Percentiles rank a stretch among this genome's conserved stretches.
These are phyloP conservation scores for Sminthopsis crassicaudata DNA, from an alignment of 2,113 vertebrate genomes.

Conservation along the genomic window DNA sequence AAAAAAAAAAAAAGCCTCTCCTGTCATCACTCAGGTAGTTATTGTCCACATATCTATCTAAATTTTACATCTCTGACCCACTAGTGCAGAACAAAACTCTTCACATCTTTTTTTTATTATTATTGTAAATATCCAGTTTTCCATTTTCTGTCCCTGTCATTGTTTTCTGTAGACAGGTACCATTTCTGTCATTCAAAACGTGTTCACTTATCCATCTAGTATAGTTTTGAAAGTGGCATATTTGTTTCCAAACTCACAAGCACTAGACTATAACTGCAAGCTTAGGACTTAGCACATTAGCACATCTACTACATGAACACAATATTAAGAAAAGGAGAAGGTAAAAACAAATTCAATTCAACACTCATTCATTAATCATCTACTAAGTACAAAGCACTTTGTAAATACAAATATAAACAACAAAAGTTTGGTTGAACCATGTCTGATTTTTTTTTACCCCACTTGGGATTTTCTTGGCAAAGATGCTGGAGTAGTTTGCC, in stretches of 20 bases:
- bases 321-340: constrained; percentile 20
- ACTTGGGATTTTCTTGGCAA: background rate
- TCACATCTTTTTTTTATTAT: constrained; percentile 75
- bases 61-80: constrained; percentile 78
- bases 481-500: background rate
- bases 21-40: constrained; percentile 74
- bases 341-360: background rate
- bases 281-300: constrained; percentile 48
- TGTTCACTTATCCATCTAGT: constrained; percentile 76
- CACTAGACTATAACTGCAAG: constrained; percentile 52
- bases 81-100: constrained; percentile 73
- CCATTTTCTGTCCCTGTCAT: constrained; percentile 79
- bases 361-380: background rate
- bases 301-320: constrained; percentile 25
- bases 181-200: constrained; percentile 80
- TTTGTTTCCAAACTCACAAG: constrained; percentile 68
- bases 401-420: background rate
- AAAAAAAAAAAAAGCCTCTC: constrained; percentile 54
- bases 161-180: constrained; percentile 71
- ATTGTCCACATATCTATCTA: constrained; percentile 69
- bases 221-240: constrained; percentile 68
- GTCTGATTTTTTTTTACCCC: background rate
- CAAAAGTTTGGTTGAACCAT: background rate
- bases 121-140: constrained; percentile 79
- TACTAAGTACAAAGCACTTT: background rate